These are phyloP conservation scores for Mesembrinibis cayennensis DNA, from an alignment of 2,113 vertebrate genomes.

Conservation along the genomic window DNA sequence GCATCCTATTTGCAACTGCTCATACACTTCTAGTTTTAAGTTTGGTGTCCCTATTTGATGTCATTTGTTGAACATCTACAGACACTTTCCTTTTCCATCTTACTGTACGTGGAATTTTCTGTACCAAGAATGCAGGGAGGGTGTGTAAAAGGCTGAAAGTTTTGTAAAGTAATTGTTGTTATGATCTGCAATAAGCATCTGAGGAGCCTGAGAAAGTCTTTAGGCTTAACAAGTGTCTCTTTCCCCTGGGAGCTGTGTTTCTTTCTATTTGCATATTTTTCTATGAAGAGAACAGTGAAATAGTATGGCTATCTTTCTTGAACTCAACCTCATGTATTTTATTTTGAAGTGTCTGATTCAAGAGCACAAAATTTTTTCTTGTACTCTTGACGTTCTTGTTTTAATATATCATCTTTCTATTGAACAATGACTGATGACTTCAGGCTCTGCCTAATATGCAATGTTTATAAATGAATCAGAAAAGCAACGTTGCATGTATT, in stretches of 20 bases:
- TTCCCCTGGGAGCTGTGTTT: neutral
- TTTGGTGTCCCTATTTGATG: neutral
- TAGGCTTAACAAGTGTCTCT: neutral
- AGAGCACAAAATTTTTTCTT: neutral
- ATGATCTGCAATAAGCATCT: neutral
- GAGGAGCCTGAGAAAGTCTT: neutral
- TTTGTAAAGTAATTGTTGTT: neutral
- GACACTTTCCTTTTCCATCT: neutral
- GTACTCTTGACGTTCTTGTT: neutral
- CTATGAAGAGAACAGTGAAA: neutral
- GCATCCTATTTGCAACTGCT: neutral
- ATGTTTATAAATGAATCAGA: slow-evolving; percentile 45
- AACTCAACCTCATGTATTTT: neutral
- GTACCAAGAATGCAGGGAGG: neutral
- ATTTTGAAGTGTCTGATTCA: slow-evolving; percentile 6
- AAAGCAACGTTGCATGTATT: neutral
- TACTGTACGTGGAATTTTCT: neutral
- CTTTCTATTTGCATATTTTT: neutral
- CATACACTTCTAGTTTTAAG: neutral
- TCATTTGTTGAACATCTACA: fast-evolving
- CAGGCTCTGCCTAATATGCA: neutral
- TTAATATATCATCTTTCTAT: slow-evolving; percentile 20
- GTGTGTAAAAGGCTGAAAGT: neutral
- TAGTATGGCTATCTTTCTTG: neutral
- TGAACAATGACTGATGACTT: slow-evolving; percentile 40